These are phyloP conservation scores for Zaprionus inermis DNA, from an alignment of 1,140 invertebrate genomes.

Conservation along the genomic window DNA sequence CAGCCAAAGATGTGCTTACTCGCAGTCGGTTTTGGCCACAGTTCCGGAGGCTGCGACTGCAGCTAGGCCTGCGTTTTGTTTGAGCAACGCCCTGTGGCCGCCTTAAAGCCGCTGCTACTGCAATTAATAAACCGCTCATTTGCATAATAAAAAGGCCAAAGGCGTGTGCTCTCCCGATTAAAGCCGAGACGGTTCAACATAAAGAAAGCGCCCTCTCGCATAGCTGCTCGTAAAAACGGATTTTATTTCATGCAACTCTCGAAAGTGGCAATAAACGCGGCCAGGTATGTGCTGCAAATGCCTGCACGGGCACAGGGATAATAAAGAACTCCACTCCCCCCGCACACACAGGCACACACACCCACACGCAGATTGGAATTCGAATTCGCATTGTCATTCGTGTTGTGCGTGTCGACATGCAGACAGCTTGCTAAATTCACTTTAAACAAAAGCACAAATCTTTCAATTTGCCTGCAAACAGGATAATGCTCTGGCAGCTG, in stretches of 20 bases:
- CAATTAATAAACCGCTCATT: slow-evolving; percentile 79
- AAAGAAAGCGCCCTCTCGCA: slow-evolving; percentile 32
- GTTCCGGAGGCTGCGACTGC: slow-evolving; percentile 34
- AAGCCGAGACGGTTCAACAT: no score
- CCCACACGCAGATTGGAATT: slow-evolving; percentile 1
- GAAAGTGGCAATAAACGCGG: slow-evolving; percentile 77
- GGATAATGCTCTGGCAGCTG: slow-evolving; percentile 58
- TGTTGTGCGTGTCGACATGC: slow-evolving; percentile 24
- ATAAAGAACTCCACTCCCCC: slow-evolving; percentile 38
- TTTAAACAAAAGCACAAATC: slow-evolving; percentile 54
- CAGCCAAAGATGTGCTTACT: slow-evolving; percentile 72
- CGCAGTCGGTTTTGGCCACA: slow-evolving; percentile 39
- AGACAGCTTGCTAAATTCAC: slow-evolving; percentile 59
- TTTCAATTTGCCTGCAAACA: slow-evolving; percentile 62
- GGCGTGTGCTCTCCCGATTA: slow-evolving; percentile 43
- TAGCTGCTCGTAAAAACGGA: slow-evolving; percentile 70
- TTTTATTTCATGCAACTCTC: slow-evolving; percentile 79
- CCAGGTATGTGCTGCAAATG: slow-evolving; percentile 44
- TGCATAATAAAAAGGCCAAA: slow-evolving; percentile 75
- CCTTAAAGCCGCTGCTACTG: slow-evolving; percentile 42
- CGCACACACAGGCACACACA: not conserved
- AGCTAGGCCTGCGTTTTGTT: slow-evolving; percentile 11
- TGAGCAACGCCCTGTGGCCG: slow-evolving; percentile 16
- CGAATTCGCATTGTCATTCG: slow-evolving; percentile 18
- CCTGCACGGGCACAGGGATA: slow-evolving; percentile 48